phyloP scores from a whole-genome alignment of 2,888 invertebrate species.

The Oasisia sp. region DNA sequence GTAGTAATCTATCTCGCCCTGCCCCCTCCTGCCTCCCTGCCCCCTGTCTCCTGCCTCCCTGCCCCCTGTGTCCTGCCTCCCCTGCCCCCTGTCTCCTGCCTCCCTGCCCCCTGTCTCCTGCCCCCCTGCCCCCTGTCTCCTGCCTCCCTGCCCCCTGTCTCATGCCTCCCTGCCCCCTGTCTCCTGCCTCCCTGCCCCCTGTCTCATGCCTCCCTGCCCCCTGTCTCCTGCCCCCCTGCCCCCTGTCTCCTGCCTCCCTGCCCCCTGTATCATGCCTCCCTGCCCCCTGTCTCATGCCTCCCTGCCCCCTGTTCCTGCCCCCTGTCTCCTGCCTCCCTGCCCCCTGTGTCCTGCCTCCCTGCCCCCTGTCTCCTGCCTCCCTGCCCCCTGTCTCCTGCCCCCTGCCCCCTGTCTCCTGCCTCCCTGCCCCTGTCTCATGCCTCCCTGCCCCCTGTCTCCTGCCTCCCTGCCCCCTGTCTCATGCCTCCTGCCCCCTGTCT shows the following conservation, averaged over 20 bases:
- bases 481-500: no score
- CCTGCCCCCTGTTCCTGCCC: neutral
- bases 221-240: conserved; percentile 19
- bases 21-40: no score
- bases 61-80: no score
- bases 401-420: no score
- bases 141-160: conserved; percentile 14
- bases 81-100: neutral
- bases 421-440: no score
- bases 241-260: neutral
- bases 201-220: neutral
- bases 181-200: conserved; percentile 14
- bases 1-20: no score
- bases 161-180: neutral
- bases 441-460: no score
- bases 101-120: neutral
- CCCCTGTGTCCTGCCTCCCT: neutral
- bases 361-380: conserved; percentile 71
- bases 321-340: conserved; percentile 8
- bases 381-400: no score
- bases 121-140: neutral
- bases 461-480: no score
- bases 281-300: neutral
- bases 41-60: no score
- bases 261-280: neutral